Base-by-base conservation (phyloP, 2,113 vertebrate genomes). In the Chlamydotis undulata region DNA sequence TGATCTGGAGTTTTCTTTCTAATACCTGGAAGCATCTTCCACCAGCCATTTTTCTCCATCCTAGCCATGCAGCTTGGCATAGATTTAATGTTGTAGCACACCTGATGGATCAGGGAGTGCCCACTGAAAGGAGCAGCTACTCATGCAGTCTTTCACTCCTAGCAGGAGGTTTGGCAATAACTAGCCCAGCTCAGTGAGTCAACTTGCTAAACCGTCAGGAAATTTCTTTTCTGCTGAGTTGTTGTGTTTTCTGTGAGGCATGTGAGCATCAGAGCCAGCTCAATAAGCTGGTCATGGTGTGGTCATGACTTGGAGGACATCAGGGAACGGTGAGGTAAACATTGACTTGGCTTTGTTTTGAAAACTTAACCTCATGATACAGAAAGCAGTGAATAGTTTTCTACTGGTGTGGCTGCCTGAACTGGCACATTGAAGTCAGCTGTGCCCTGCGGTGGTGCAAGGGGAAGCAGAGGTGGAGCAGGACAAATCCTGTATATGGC, bases 31-130 rank as follows among this genome's bases (percentile, higher is more conserved):
- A 47, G 49, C 19, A 4, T 75, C 74, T 84, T 70, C 29, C 22
- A 37, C n/a, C 24, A 75, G 25, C 25, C 6, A 1, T n/a, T 74
- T 67, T 39, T 23, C 57, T 61, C 53, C 28, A 4, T 41, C 41
- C 39, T 13, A 10, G 22, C 82, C 25, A 0, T 11, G 49, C 65
- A 28, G 0, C 35, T 35, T 22, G 41, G 29, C 11, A 0, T 6
- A 14, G 55, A 7, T 55, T 53, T 59, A 14, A 1, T 23, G 29
- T 31, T 41, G 60, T 43, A 23, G 82, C 71, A 59, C 61, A 19
- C 37, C 23, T 9, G 19, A 6, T 26, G 43, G 77, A 22, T 39
- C 2, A 1, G 28, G 63, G 45, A 63, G 49, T 4, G 19, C 37
- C 57, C 26, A 3, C 18, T 19, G 65, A 35, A 52, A 56, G 35